These are phyloP conservation scores for Leptopilina clavipes DNA, from an alignment of 1,140 invertebrate genomes.

Conservation along the genomic window DNA sequence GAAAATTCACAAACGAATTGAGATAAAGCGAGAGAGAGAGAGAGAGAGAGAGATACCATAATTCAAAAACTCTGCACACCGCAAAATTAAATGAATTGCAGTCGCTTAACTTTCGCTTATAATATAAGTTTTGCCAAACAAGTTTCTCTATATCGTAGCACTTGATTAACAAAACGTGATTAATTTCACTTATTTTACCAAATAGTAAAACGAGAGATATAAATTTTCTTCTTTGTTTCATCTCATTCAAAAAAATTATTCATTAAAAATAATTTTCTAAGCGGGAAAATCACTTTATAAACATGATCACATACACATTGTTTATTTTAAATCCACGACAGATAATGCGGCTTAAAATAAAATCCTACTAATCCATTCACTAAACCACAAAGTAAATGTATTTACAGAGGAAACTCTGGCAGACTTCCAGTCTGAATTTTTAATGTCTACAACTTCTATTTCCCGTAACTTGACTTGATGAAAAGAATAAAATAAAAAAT, in stretches of 20 bases:
- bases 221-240: no score
- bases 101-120: not conserved
- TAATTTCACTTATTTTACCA: not conserved
- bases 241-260: no score
- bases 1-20: not conserved
- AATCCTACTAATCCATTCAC: not conserved
- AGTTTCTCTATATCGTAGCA: not conserved
- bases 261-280: no score
- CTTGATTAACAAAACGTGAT: constrained; percentile 7
- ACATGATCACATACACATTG: no score
- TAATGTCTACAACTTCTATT: not conserved
- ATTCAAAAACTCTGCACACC: not conserved
- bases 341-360: not conserved
- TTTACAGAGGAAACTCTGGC: not conserved
- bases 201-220: not conserved
- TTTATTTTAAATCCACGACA: no score
- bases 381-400: not conserved
- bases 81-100: not conserved
- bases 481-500: not conserved
- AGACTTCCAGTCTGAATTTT: constrained; percentile 7
- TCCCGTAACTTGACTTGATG: not conserved
- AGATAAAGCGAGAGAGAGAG: not conserved
- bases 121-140: not conserved
- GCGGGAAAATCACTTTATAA: no score
- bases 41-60: not conserved